Conservation (phyloP, 1,140 invertebrate species). For the Grapholita molesta region DNA sequence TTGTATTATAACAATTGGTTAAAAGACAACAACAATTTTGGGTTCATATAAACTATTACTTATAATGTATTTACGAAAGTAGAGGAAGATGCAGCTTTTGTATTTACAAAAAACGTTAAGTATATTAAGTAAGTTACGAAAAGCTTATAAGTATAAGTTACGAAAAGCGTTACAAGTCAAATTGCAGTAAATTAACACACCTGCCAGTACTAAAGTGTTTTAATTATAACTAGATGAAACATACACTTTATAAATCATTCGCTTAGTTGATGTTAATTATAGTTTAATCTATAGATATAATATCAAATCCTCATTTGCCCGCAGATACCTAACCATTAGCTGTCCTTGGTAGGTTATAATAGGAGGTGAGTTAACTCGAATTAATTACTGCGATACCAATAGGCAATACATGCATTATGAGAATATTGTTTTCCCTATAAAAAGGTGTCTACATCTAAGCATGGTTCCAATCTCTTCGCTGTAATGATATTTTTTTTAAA, state of each 20-base stretch:
- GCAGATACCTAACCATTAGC: neutral
- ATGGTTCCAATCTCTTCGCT: too few relatives aligned
- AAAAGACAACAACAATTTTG: too few relatives aligned
- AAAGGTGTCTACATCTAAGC: too few relatives aligned
- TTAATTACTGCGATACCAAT: slow-evolving; percentile 8
- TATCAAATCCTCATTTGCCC: neutral
- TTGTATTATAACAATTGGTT: too few relatives aligned
- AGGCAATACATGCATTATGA: neutral
- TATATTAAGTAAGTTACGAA: too few relatives aligned
- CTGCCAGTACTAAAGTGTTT: neutral
- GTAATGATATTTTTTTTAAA: too few relatives aligned
- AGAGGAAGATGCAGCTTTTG: too few relatives aligned
- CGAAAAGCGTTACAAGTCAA: neutral
- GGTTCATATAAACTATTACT: too few relatives aligned
- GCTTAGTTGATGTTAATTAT: neutral
- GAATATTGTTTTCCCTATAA: neutral
- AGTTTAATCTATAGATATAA: neutral
- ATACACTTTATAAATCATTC: neutral
- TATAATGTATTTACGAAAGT: too few relatives aligned
- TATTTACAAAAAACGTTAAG: too few relatives aligned
- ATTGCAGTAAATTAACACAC: neutral
- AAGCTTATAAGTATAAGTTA: too few relatives aligned
- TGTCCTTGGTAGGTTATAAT: neutral
- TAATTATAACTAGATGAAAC: neutral
- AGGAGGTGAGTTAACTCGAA: neutral